Evolutionary conservation across 2,797 vertebrate genomes (phyloP), one percentile per base, ranked within the genome.

Genomic region (Betta splendens): DNA sequence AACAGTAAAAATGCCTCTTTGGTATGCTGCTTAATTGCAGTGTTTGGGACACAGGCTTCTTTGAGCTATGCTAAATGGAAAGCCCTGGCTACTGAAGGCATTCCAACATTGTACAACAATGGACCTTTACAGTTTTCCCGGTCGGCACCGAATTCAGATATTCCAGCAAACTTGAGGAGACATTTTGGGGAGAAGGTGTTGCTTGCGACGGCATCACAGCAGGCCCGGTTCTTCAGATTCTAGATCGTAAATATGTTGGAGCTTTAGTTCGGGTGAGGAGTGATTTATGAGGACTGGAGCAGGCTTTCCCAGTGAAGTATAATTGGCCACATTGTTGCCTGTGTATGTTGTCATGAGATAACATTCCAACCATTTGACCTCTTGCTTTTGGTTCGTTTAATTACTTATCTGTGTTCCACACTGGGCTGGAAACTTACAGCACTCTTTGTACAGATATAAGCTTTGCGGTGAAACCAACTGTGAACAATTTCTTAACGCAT

Each of bases 301-400:
- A 2, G 18, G 56, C 29, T 64, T 64, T 71, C 43, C 66, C 64
- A 68, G 40, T 57, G 63, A 83, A 69, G 72, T 81, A 78, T 68
- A 87, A 86, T 75, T 64, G 65, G 72, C 74, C 70, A 75, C 80
- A 89, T 87, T 89, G 87, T 91, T 89, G 77, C 64, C 69, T 60
- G 67, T 80, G 84, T 81, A 73, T 88, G 88, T 79, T 85, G 75
- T 83, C 82, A 79, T 76, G 81, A 90, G 89, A 92, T 91, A 92
- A 90, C 85, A 84, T 90, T 89, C 82, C 85, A 85, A 54, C 63
- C 69, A 44, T 86, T 75, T 89, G 80, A 90, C 88, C 87, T 85
- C 85, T 84, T 64, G 69, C 55, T 77, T 72, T 77, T 69, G 55
- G 70, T 69, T 73, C 53, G 72, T 85, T 82, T 76, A 69, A 81